Evolutionary conservation across 2,113 vertebrate species (phyloP), one percentile per base, ranked within the genome.

Genomic region (Mormoops blainvillei): DNA sequence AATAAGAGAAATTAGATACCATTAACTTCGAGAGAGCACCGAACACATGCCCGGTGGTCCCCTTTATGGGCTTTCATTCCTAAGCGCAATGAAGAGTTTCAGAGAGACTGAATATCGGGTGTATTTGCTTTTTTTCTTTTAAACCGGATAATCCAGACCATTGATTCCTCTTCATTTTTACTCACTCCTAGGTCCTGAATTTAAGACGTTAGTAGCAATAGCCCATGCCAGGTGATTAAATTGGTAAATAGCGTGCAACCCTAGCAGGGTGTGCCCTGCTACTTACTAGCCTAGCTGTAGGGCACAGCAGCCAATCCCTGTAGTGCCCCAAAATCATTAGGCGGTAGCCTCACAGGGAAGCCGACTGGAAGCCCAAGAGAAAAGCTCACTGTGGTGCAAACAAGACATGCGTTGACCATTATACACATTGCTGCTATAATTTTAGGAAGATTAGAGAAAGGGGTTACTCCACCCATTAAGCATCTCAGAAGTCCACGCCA

Each of bases 261-360:
- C 70, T 91, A 87, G 45, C 78, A 94, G 92, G 96, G 92, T 58
- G 95, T 97, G 87, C 76, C 96, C 63, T 24, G 24, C 77, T 3
- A 10, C 45, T 78, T 77, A 77, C 41, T 87, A 92, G 41, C 38
- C 89, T 85, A 67, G 90, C 83, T 91, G 81, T 38, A 65, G 76
- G 78, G 89, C 87, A 58, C 7, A 97, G 56, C 86, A 33, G 4
- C 45, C 28, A 43, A 87, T 67, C 93, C 95, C 52, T 56, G 45
- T 33, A 12, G 33, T 38, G 45, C 80, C 73, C 84, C 78, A 18
- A 22, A 43, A 73, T 45, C 65, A 83, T 91, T 71, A 93, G 87
- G 56, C 2, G 31, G 52, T 63, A 81, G 74, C 87, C 33, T 81
- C 45, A 50, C 87, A 67, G 36, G 90, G 54, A 31, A 83, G 68